phyloP scores from a whole-genome alignment of 2,797 vertebrate genomes.

The Molossus molossus region DNA sequence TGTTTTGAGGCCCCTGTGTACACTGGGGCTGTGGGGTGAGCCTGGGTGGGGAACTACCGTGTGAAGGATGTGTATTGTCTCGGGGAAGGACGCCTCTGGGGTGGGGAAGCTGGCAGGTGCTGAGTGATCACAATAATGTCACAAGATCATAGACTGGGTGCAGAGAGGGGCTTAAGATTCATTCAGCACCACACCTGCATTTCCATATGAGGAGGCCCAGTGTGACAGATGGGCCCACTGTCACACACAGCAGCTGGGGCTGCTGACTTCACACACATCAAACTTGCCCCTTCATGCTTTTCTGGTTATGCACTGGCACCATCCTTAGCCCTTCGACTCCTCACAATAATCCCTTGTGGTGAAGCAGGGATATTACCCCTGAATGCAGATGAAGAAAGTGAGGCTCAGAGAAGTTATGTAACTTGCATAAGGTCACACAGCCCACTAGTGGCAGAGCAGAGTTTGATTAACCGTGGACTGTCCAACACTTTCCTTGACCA shows the following conservation, averaged over 20 bases:
- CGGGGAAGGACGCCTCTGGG: not conserved
- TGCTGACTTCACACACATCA: not conserved
- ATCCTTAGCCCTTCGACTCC: not conserved
- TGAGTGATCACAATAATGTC: constrained; percentile 62
- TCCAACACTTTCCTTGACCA: not conserved
- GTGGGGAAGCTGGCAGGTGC: constrained; percentile 7
- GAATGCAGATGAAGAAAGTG: not conserved
- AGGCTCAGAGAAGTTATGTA: constrained; percentile 64
- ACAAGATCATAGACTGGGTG: not conserved
- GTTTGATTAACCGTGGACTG: not conserved
- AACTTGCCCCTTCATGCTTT: not conserved
- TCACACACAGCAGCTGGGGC: not conserved
- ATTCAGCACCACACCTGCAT: not conserved
- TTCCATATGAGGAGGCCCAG: not conserved
- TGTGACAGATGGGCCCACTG: rapidly evolving
- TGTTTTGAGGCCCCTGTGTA: constrained; percentile 74
- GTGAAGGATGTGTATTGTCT: not conserved
- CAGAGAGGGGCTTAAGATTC: not conserved
- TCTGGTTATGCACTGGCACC: not conserved
- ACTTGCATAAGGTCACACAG: constrained; percentile 69
- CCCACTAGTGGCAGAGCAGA: constrained; percentile 1
- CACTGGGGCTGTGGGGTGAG: constrained; percentile 58
- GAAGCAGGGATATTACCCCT: not conserved
- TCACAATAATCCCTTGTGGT: not conserved
- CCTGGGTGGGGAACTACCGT: not conserved